A percentile compares a stretch with the other conserved stretches of the same genome.
Conservation (phyloP, 2,797 vertebrate species). For the Harpagifer antarcticus region DNA sequence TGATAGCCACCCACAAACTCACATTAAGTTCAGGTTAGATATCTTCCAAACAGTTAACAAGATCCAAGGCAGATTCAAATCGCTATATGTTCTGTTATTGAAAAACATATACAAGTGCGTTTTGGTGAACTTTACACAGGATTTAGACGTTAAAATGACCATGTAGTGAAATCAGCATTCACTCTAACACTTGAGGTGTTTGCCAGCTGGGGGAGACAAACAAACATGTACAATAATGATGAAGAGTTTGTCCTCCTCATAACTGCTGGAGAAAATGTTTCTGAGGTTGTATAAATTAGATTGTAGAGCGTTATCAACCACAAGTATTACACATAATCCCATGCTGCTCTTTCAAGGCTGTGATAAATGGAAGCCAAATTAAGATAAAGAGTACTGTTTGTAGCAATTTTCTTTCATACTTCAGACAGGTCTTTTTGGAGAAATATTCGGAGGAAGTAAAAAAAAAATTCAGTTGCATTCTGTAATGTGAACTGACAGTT, state of each 20-base stretch:
- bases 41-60: neutral
- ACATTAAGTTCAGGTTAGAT: neutral
- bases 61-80: conserved; percentile 6
- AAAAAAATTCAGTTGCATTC: neutral
- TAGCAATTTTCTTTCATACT: too few species aligned
- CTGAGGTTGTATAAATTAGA: neutral
- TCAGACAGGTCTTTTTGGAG: too few species aligned
- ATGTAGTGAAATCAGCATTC: neutral
- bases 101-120: neutral
- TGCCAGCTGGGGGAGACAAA: conserved; percentile 29
- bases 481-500: neutral
- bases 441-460: too few species aligned
- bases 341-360: neutral
- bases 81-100: neutral
- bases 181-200: neutral
- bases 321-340: neutral
- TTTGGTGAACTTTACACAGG: neutral
- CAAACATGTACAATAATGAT: conserved; percentile 13
- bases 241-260: neutral
- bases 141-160: neutral
- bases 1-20: conserved; percentile 11
- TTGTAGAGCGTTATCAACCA: neutral
- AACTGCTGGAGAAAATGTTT: neutral
- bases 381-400: too few species aligned
- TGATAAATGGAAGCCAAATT: conserved; percentile 13